Evolutionary conservation across 2,888 invertebrate species (phyloP).

Genomic region (Conchocele bisecta): DNA sequence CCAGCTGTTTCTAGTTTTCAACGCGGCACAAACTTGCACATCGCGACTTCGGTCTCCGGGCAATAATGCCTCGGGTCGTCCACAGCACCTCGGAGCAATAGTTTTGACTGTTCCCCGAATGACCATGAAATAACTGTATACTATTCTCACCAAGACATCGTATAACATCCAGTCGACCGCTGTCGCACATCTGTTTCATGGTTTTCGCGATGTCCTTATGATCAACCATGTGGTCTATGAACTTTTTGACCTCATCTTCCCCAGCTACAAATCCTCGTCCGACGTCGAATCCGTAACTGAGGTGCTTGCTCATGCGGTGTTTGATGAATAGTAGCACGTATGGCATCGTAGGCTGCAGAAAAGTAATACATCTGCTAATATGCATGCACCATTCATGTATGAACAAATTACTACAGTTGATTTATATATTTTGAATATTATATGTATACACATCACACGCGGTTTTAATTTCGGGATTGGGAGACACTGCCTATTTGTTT

Average conservation of each 20-base stretch:
- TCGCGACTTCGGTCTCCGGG: no score
- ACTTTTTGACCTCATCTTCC: slow-evolving; percentile 86
- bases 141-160: slow-evolving; percentile 75
- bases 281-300: slow-evolving; percentile 87
- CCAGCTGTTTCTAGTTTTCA: no score
- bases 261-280: slow-evolving; percentile 87
- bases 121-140: background rate
- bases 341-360: slow-evolving; percentile 81
- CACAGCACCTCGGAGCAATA: no score
- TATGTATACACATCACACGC: no score
- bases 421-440: no score
- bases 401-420: no score
- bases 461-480: no score
- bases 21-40: no score
- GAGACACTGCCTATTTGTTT: no score
- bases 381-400: no score
- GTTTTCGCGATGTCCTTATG: slow-evolving; percentile 79
- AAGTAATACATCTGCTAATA: background rate
- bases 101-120: no score
- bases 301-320: slow-evolving; percentile 85
- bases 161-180: slow-evolving; percentile 75
- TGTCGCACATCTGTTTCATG: slow-evolving; percentile 70
- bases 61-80: no score
- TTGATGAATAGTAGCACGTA: slow-evolving; percentile 85
- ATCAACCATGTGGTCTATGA: slow-evolving; percentile 84